Evolutionary conservation across 2,797 vertebrate species (phyloP).

Genomic region (Acridotheres tristis): DNA sequence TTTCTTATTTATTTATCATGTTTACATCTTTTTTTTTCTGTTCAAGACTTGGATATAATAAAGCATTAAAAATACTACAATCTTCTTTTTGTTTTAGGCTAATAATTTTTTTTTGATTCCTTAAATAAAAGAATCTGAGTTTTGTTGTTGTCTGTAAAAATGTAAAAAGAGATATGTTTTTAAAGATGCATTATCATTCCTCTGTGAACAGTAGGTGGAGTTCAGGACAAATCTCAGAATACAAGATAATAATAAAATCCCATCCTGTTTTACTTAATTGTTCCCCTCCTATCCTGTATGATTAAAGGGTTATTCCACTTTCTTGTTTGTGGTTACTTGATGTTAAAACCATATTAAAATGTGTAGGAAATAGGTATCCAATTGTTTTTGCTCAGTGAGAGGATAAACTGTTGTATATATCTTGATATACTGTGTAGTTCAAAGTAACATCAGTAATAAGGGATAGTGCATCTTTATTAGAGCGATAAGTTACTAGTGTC

Average conservation of each 20-base stretch:
- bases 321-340: conserved; percentile 78
- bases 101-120: conserved; percentile 51
- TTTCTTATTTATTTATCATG: conserved; percentile 85
- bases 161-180: conserved; percentile 73
- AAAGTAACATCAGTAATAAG: conserved; percentile 67
- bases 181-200: conserved; percentile 74
- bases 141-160: conserved; percentile 75
- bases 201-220: conserved; percentile 70
- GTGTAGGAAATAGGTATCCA: conserved; percentile 76
- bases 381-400: conserved; percentile 75
- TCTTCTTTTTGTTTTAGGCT: conserved; percentile 51
- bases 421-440: conserved; percentile 75
- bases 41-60: conserved; percentile 74
- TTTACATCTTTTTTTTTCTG: conserved; percentile 79
- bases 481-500: conserved; percentile 63
- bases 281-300: conserved; percentile 68
- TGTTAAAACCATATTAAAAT: conserved; percentile 72
- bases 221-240: conserved; percentile 57
- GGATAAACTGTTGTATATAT: conserved; percentile 74
- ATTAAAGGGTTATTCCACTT: conserved; percentile 78
- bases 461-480: conserved; percentile 75
- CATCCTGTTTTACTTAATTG: conserved; percentile 64
- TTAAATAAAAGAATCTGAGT: conserved; percentile 44
- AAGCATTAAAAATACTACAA: conserved; percentile 76
- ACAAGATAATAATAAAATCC: conserved; percentile 64